These are phyloP conservation scores for Ectropis crepuscularia DNA, from an alignment of 2,888 invertebrate species.

Conservation along the genomic window DNA sequence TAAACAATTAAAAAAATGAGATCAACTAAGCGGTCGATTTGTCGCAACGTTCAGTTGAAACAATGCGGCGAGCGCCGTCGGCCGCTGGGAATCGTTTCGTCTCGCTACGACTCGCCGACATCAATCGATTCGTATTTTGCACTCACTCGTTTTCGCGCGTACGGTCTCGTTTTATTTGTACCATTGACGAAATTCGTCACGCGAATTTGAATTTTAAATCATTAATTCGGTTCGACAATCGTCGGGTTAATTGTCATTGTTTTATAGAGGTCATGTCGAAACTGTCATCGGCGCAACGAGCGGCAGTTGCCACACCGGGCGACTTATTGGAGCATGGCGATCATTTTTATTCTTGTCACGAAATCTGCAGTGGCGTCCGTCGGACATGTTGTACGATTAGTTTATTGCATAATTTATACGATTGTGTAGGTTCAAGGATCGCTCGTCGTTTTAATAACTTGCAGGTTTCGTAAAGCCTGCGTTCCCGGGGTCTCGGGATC, in stretches of 20 bases:
- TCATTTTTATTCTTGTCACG: slow-evolving; percentile 76
- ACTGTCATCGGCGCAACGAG: slow-evolving; percentile 62
- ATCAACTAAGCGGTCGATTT: slow-evolving; percentile 69
- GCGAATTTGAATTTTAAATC: slow-evolving; percentile 57
- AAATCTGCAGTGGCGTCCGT: slow-evolving; percentile 57
- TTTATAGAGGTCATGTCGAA: slow-evolving; percentile 71
- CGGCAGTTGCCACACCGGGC: slow-evolving; percentile 68
- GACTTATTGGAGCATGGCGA: slow-evolving; percentile 79
- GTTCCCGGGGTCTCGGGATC: slow-evolving; percentile 37
- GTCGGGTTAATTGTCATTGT: slow-evolving; percentile 69
- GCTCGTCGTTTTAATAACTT: slow-evolving; percentile 48
- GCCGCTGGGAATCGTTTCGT: slow-evolving; percentile 76
- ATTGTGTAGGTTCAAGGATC: slow-evolving; percentile 60
- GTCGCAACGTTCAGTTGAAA: slow-evolving; percentile 66
- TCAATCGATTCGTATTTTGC: slow-evolving; percentile 67
- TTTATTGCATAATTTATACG: slow-evolving; percentile 66
- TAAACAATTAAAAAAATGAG: slow-evolving; percentile 69
- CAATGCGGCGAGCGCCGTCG: slow-evolving; percentile 51
- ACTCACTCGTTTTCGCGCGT: slow-evolving; percentile 63
- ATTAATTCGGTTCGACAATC: slow-evolving; percentile 58
- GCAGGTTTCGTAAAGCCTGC: slow-evolving; percentile 34
- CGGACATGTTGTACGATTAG: slow-evolving; percentile 68
- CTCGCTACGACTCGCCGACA: slow-evolving; percentile 54
- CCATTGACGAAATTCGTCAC: slow-evolving; percentile 52
- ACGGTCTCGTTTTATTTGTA: slow-evolving; percentile 63